Percentiles rank a stretch among this genome's conserved stretches.
These are phyloP conservation scores for Montifringilla adamsi DNA, from an alignment of 2,113 vertebrate genomes.

Conservation along the genomic window DNA sequence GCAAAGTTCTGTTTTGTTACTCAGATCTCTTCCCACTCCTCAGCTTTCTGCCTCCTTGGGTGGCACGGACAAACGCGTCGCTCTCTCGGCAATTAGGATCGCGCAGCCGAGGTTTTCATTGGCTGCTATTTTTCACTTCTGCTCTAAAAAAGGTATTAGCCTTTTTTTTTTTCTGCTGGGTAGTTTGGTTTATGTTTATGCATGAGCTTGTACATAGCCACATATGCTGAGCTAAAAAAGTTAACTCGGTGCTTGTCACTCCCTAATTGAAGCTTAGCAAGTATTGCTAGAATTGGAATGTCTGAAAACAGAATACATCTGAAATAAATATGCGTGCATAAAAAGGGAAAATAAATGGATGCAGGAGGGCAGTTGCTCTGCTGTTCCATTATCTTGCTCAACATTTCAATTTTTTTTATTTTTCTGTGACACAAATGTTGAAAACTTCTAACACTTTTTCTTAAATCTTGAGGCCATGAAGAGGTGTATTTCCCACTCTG, in stretches of 20 bases:
- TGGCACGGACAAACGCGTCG: background rate
- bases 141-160: constrained; percentile 13
- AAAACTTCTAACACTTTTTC: background rate
- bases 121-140: constrained; percentile 6
- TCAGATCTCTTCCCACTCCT: constrained; percentile 13
- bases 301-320: background rate
- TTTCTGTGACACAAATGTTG: background rate
- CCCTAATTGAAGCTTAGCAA: background rate
- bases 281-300: background rate
- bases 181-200: constrained; percentile 35
- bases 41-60: constrained; percentile 16
- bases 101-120: background rate
- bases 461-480: background rate
- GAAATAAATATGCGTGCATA: background rate
- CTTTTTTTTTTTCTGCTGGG: background rate
- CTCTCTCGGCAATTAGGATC: background rate
- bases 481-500: background rate
- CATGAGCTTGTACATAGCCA: constrained; percentile 19
- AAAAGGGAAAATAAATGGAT: background rate
- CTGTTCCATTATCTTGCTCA: background rate
- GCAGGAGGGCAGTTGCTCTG: background rate
- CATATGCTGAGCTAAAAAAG: constrained; percentile 48
- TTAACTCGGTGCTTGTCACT: background rate
- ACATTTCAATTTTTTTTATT: background rate
- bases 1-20: constrained; percentile 46